phyloP scores from a whole-genome alignment of 1,140 invertebrate species.

The Panagrolaimus sp. region DNA sequence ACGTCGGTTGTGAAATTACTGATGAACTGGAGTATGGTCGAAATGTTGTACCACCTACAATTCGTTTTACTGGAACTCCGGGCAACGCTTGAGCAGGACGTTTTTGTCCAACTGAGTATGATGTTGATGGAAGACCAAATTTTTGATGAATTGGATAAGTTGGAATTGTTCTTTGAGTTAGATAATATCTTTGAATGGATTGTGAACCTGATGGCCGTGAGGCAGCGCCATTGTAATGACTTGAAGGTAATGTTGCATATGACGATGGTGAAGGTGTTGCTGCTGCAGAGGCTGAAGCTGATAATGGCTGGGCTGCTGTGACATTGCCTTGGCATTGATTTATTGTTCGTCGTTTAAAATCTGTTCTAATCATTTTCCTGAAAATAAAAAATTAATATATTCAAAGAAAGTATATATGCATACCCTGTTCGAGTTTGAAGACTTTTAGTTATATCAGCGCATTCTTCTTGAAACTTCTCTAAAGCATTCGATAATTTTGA shows the following conservation, averaged over 20 bases:
- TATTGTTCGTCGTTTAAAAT: not conserved
- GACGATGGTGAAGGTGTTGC: not conserved
- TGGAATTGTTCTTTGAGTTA: too few species aligned
- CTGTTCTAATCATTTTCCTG: constrained; percentile 7
- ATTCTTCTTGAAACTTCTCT: constrained; percentile 12
- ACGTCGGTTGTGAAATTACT: too few species aligned
- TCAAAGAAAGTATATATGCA: not conserved
- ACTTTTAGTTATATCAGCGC: not conserved
- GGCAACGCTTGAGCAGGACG: not conserved
- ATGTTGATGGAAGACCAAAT: too few species aligned
- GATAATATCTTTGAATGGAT: not conserved
- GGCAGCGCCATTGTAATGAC: not conserved
- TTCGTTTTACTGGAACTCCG: not conserved
- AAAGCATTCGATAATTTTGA: not conserved
- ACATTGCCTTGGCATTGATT: not conserved
- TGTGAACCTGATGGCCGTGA: not conserved
- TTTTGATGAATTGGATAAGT: too few species aligned
- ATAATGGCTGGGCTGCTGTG: too few species aligned
- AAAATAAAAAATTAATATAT: not conserved
- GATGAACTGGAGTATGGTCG: not conserved
- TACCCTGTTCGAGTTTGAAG: constrained; percentile 9
- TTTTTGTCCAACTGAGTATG: not conserved
- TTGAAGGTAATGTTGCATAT: not conserved
- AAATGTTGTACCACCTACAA: not conserved
- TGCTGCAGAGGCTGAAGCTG: too few species aligned